These are phyloP conservation scores for Amphiprion clarkii DNA, from an alignment of 2,797 vertebrate genomes.

Conservation along the genomic window DNA sequence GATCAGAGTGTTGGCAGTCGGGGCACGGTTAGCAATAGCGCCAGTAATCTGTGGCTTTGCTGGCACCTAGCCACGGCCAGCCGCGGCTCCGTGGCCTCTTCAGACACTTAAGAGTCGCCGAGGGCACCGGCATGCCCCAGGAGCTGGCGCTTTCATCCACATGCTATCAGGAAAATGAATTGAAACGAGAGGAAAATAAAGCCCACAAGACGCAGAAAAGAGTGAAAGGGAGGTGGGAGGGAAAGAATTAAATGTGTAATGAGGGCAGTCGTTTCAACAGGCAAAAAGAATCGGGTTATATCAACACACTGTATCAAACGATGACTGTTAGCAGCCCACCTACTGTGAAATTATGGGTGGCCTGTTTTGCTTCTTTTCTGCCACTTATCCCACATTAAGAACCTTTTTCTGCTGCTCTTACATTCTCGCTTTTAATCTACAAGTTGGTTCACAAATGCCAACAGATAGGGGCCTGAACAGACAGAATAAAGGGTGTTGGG, in stretches of 20 bases:
- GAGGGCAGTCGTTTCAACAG: slow-evolving; percentile 76
- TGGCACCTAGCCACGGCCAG: slow-evolving; percentile 70
- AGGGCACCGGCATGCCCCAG: slow-evolving; percentile 64
- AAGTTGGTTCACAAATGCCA: slow-evolving; percentile 41
- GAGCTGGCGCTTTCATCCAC: slow-evolving; percentile 60
- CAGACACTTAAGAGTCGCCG: slow-evolving; percentile 76
- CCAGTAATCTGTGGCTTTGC: slow-evolving; percentile 80
- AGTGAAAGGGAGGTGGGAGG: slow-evolving; percentile 54
- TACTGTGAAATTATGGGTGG: slow-evolving; percentile 79
- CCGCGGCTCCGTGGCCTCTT: slow-evolving; percentile 70
- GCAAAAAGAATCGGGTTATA: slow-evolving; percentile 71
- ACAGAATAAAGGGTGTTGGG: slow-evolving; percentile 14
- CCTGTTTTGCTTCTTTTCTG: slow-evolving; percentile 67
- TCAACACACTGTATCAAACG: slow-evolving; percentile 74
- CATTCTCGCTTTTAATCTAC: slow-evolving; percentile 45
- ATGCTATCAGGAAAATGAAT: slow-evolving; percentile 48
- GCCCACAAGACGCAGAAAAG: slow-evolving; percentile 39
- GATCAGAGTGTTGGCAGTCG: slow-evolving; percentile 76
- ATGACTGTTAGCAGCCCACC: slow-evolving; percentile 79
- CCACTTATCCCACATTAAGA: slow-evolving; percentile 70
- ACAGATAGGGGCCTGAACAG: slow-evolving; percentile 41
- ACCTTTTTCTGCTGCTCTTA: slow-evolving; percentile 38
- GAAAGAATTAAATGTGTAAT: slow-evolving; percentile 74
- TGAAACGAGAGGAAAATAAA: slow-evolving; percentile 45
- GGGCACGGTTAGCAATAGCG: slow-evolving; percentile 70